Evolutionary conservation across 2,113 vertebrate species (phyloP), one percentile per base, ranked within the genome.

Genomic region (Ophiodon elongatus): DNA sequence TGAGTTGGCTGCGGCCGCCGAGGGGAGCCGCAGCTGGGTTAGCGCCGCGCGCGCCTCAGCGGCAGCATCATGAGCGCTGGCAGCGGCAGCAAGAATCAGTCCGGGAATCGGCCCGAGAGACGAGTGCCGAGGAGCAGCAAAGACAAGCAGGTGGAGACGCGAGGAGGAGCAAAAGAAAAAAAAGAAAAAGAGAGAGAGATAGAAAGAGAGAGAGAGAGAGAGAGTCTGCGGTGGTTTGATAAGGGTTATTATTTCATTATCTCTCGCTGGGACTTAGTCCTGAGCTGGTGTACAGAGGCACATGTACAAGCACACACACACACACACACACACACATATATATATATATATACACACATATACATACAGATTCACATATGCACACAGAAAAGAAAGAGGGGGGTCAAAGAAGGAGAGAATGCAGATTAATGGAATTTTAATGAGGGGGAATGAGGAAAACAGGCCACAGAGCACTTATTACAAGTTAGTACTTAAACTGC

Each of bases 211-310:
- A 67, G 81, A 62, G 73, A 72, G 60, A 76, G 68, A 80, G 71
- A 85, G 68, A 82, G 84, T 91, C 92, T 93, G 93, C 89, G 86
- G 90, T 63, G 86, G 82, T 88, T 93, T 92, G 95, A 96, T 95
- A 95, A 95, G 92, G 91, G 83, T 92, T 93, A 93, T 95, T 95
- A 94, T 95, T 95, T 94, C 90, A 95, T 94, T 94, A 94, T 91
- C 93, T 93, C 85, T 92, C 91, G 76, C 87, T 86, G 86, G 90
- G 91, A n/a, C 90, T 84, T 79, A 79, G 89, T 92, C 88, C 89
- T 90, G 88, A 87, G 84, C 88, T 91, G 84, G 86, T 77, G 88
- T 79, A 69, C 83, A 73, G 85, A 87, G 68, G 50, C 79, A 54
- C 73, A 65, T 17, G 67, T 85, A 82, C 43, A 75, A n/a, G 65